Evolutionary conservation across 2,113 vertebrate genomes (phyloP).

Genomic region (Macrotis lagotis): DNA sequence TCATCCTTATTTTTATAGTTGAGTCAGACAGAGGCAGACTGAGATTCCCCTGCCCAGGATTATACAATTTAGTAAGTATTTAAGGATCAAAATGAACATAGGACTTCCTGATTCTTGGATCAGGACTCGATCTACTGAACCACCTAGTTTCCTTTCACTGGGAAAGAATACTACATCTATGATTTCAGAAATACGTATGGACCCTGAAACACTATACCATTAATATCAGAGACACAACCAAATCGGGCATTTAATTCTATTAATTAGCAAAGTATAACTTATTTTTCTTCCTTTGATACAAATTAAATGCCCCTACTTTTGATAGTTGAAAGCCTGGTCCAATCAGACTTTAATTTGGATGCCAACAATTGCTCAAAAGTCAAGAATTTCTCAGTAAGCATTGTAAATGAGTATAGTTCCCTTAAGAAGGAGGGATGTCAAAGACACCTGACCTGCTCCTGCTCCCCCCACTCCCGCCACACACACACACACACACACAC

Average conservation of each 20-base stretch:
- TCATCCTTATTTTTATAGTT: neutral
- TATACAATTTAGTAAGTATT: neutral
- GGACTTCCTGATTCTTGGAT: neutral
- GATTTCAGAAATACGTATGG: slow-evolving; percentile 3
- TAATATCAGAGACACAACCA: neutral
- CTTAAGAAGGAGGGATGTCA: neutral
- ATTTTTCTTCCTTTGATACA: neutral
- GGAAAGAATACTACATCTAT: neutral
- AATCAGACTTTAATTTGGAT: neutral
- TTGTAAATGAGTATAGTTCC: neutral
- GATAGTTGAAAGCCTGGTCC: neutral
- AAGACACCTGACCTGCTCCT: neutral
- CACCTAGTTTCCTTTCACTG: neutral
- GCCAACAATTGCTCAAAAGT: neutral
- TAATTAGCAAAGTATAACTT: slow-evolving; percentile 4
- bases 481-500: too few relatives aligned
- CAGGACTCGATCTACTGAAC: neutral
- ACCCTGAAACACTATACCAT: slow-evolving; percentile 3
- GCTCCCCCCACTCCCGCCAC: neutral
- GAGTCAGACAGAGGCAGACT: neutral
- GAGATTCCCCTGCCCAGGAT: neutral
- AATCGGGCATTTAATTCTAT: slow-evolving; percentile 6
- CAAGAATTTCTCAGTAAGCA: neutral
- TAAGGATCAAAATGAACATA: neutral
- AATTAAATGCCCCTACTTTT: neutral